Conservation (phyloP, 2,888 invertebrate species). For the Tetranychus piercei region DNA sequence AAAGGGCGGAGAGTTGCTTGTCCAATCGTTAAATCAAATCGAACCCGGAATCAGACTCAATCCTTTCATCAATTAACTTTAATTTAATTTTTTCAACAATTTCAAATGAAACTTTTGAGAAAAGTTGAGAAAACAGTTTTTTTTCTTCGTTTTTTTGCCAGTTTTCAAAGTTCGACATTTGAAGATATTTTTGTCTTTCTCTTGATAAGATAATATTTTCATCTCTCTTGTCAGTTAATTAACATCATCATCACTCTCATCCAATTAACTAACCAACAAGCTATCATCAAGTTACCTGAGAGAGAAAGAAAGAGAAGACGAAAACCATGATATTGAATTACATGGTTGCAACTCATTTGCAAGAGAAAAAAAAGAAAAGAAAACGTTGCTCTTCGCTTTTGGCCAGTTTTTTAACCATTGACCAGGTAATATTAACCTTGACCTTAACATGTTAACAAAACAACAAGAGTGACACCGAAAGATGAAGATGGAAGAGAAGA, state of each 20-base stretch:
- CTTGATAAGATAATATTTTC: not conserved
- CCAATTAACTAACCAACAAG: not conserved
- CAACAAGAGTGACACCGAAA: not conserved
- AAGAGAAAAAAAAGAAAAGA: too few species aligned
- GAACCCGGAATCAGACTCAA: too few species aligned
- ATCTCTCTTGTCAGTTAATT: not conserved
- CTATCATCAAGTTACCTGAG: not conserved
- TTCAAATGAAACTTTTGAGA: too few species aligned
- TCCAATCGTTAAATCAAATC: too few species aligned
- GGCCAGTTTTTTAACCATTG: not conserved
- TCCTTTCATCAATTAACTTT: too few species aligned
- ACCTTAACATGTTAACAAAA: not conserved
- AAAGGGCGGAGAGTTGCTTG: too few species aligned
- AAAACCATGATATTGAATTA: not conserved
- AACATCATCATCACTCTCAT: not conserved
- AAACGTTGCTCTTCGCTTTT: too few species aligned
- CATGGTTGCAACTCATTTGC: not conserved
- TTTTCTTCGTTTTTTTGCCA: too few species aligned
- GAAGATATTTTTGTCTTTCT: not conserved
- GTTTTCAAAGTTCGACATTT: too few species aligned
- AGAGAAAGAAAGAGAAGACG: not conserved
- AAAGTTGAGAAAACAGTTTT: too few species aligned
- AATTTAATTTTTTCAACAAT: too few species aligned
- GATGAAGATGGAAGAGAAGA: not conserved
- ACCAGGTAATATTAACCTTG: not conserved